Conservation (phyloP, 2,113 vertebrate genomes). For the Embiotoca jacksoni region DNA sequence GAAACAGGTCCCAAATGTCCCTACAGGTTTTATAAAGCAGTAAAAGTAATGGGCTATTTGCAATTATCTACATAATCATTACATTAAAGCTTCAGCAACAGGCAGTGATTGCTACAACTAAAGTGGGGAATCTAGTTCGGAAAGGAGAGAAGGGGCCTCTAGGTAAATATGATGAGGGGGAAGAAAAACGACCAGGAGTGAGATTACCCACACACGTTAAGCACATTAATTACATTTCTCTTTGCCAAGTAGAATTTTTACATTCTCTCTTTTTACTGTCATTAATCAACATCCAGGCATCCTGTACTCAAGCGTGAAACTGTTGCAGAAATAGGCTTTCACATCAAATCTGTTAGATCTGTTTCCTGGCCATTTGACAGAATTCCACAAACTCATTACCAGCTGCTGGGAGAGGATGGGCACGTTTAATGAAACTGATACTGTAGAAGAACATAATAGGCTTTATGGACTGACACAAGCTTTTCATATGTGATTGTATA, state of each 20-base stretch:
- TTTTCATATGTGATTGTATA: background rate
- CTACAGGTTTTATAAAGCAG: constrained; percentile 19
- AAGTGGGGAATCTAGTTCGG: background rate
- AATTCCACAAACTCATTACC: constrained; percentile 19
- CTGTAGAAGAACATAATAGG: background rate
- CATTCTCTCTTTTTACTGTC: constrained; percentile 6
- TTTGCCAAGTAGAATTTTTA: constrained; percentile 32
- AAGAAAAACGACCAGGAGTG: background rate
- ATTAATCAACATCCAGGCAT: constrained; percentile 46
- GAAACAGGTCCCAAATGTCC: constrained; percentile 13
- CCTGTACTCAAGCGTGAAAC: background rate
- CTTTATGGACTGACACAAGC: background rate
- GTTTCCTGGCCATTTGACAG: constrained; percentile 11
- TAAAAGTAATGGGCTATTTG: constrained; percentile 10
- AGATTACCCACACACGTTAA: constrained; percentile 10
- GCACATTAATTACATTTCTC: constrained; percentile 31
- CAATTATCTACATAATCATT: constrained; percentile 16
- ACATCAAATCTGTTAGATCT: constrained; percentile 14
- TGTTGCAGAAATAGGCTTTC: constrained; percentile 29
- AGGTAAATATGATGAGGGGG: constrained; percentile 21
- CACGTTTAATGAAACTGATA: background rate
- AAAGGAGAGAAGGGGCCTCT: background rate
- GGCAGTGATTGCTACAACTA: constrained; percentile 5
- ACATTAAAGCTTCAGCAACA: constrained; percentile 19
- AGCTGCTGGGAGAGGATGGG: background rate